Evolutionary conservation across 30 jellyfish, hydroid and myxozoan species (phyloP).

Genomic region (Hydra vulgaris): DNA sequence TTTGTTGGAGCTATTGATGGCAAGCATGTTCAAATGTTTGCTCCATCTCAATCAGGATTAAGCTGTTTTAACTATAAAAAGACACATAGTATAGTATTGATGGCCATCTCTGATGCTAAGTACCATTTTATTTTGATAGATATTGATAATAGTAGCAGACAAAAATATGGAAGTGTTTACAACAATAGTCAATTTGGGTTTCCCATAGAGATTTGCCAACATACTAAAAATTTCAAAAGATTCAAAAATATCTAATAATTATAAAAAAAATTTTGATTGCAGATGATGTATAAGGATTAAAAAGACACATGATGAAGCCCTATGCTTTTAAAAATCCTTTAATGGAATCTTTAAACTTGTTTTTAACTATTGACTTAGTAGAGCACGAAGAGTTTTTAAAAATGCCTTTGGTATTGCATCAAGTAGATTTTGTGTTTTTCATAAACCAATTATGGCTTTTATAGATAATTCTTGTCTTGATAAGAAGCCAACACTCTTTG

Average conservation of each 20-base stretch:
- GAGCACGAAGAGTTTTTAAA: slow-evolving; percentile 45
- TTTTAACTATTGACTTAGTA: slow-evolving; percentile 31
- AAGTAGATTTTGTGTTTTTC: slow-evolving; percentile 39
- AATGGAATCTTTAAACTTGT: slow-evolving; percentile 12
- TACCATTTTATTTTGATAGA: slow-evolving; percentile 25
- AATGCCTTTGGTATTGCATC: slow-evolving; percentile 62
- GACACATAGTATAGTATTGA: slow-evolving; percentile 40
- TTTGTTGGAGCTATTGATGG: slow-evolving; percentile 45
- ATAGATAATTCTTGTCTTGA: no score
- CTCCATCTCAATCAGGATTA: slow-evolving; percentile 45
- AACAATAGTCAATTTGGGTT: slow-evolving; percentile 24
- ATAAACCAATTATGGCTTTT: slow-evolving; percentile 42
- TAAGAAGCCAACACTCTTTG: no score
- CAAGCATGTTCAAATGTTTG: slow-evolving; percentile 47
- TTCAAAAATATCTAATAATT: not conserved
- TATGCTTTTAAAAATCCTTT: slow-evolving; percentile 26
- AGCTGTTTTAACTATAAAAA: slow-evolving; percentile 28
- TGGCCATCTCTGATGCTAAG: slow-evolving; percentile 24
- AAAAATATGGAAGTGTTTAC: slow-evolving; percentile 40
- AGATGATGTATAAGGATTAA: slow-evolving; percentile 46
- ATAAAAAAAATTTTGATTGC: slow-evolving; percentile 33
- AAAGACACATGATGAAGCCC: slow-evolving; percentile 58
- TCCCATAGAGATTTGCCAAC: slow-evolving; percentile 27
- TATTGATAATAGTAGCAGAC: slow-evolving; percentile 37
- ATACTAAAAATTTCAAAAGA: slow-evolving; percentile 7